phyloP scores from a whole-genome alignment of 2,113 vertebrate species.

The Tamias sibiricus region DNA sequence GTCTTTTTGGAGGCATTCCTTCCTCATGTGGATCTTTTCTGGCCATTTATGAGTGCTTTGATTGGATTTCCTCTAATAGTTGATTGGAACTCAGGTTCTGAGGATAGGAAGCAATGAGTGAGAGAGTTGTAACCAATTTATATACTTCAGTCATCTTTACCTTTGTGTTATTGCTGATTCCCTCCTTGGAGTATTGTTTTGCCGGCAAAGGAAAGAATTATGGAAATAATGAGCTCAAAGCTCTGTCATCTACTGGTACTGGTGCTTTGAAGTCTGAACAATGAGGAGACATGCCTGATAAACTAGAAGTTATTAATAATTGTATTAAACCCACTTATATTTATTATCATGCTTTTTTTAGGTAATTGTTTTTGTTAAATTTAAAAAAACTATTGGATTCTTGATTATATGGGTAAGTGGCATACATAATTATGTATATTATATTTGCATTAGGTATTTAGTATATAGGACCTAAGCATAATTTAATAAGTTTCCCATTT shows the following conservation, averaged over 20 bases:
- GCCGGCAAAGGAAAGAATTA: background rate
- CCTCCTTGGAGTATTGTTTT: slow-evolving; percentile 18
- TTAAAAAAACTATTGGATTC: background rate
- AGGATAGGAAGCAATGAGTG: background rate
- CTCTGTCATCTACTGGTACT: background rate
- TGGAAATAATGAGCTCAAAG: background rate
- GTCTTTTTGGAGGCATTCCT: slow-evolving; percentile 19
- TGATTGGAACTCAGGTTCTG: background rate
- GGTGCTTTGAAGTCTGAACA: slow-evolving; percentile 19
- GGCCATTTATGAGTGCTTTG: slow-evolving; percentile 21
- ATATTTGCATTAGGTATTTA: background rate
- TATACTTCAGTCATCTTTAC: background rate
- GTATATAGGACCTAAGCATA: slow-evolving; percentile 11
- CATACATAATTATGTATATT: background rate
- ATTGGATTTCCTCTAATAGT: background rate
- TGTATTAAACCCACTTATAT: background rate
- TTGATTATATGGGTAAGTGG: slow-evolving; percentile 42
- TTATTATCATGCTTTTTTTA: slow-evolving; percentile 34
- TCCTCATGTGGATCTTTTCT: background rate
- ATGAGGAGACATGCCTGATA: background rate
- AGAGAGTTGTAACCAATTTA: background rate
- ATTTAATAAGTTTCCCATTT: slow-evolving; percentile 19
- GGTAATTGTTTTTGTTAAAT: background rate
- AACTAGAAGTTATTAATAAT: slow-evolving; percentile 26
- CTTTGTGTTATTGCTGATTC: background rate